Base-by-base conservation (phyloP, 2,888 invertebrate species). In the Xestia xanthographa region DNA sequence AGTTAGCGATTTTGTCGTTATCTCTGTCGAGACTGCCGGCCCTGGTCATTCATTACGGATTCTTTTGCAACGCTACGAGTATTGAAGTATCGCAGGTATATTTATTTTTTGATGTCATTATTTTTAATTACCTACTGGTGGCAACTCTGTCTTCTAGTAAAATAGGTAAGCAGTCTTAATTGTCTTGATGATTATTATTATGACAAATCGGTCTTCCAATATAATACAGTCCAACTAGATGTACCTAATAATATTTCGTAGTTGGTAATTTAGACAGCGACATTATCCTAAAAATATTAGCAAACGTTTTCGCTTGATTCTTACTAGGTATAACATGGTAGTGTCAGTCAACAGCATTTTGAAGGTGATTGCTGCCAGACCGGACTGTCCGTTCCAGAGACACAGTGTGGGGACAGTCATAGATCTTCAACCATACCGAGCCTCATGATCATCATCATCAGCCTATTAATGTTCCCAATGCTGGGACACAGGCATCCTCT, bases 41-140 rank as follows among this genome's bases (percentile, higher is more conserved):
- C n/a, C n/a, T n/a, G 17, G 53, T 45, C 41, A 43, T 67, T 67
- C 6, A 65, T 38, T 53, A 73, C 43, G 3, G 17, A 8, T 48
- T 60, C 12, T 62, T 72, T 75, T 26, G 50, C 50, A 63, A 56
- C 26, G 34, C 14, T 56, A 56, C 56, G 26, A 56, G 20, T 14
- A 11, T 17, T 11, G 14, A 8, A n/a, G 48, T 58, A 4, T n/a
- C 5, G 60, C 26, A 14, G 41, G 4, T 38, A 26, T 29, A 41
- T 60, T 9, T 34, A 12, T 34, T 34, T 75, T 50, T 77, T 66
- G 20, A 67, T 45, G 26, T 67, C 73, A 79, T 73, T 79, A 68
- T 45, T 68, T 79, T 79, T 73, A 79, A 79, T 79, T 73, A n/a
- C n/a, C n/a, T n/a, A 50, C 56, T 48, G 29, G 43, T 48, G 29